Evolutionary conservation across 1,140 invertebrate genomes (phyloP).

Genomic region (Acromyrmex echinatior): DNA sequence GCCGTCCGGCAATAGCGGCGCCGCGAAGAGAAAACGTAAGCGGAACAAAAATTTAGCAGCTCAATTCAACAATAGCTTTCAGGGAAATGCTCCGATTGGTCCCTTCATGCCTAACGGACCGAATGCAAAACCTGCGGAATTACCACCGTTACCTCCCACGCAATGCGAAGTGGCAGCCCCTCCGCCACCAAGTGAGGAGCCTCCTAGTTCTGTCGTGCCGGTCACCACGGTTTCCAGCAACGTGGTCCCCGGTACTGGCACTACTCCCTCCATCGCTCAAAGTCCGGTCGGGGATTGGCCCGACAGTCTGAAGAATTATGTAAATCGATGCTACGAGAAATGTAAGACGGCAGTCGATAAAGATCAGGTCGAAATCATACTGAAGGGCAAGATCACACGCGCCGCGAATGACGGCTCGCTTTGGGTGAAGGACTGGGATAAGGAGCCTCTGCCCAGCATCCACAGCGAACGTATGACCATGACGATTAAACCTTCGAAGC

Average conservation of each 20-base stretch:
- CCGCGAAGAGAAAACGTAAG: slow-evolving; percentile 92
- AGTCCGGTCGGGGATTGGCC: slow-evolving; percentile 89
- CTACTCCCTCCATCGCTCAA: slow-evolving; percentile 77
- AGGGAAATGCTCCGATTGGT: slow-evolving; percentile 79
- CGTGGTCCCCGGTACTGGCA: slow-evolving; percentile 53
- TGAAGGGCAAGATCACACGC: slow-evolving; percentile 96
- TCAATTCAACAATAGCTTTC: slow-evolving; percentile 87
- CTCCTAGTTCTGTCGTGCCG: slow-evolving; percentile 66
- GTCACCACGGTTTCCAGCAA: slow-evolving; percentile 50
- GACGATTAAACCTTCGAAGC: slow-evolving; percentile 84
- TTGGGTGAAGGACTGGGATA: slow-evolving; percentile 96
- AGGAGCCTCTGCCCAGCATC: slow-evolving; percentile 95
- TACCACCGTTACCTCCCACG: slow-evolving; percentile 88
- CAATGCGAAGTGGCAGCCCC: slow-evolving; percentile 82
- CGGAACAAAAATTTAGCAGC: slow-evolving; percentile 89
- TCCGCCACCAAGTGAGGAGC: slow-evolving; percentile 79
- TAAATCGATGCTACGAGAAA: slow-evolving; percentile 96
- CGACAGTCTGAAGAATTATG: slow-evolving; percentile 93
- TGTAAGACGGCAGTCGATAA: slow-evolving; percentile 95
- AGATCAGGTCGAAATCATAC: slow-evolving; percentile 96
- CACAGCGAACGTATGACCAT: slow-evolving; percentile 92
- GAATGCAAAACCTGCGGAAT: slow-evolving; percentile 77
- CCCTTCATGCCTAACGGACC: slow-evolving; percentile 70
- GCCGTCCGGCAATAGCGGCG: slow-evolving; percentile 87
- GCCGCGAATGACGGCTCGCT: slow-evolving; percentile 95